Evolutionary conservation across 2,113 vertebrate genomes (phyloP).

Genomic region (Paramormyrops kingsleyae): DNA sequence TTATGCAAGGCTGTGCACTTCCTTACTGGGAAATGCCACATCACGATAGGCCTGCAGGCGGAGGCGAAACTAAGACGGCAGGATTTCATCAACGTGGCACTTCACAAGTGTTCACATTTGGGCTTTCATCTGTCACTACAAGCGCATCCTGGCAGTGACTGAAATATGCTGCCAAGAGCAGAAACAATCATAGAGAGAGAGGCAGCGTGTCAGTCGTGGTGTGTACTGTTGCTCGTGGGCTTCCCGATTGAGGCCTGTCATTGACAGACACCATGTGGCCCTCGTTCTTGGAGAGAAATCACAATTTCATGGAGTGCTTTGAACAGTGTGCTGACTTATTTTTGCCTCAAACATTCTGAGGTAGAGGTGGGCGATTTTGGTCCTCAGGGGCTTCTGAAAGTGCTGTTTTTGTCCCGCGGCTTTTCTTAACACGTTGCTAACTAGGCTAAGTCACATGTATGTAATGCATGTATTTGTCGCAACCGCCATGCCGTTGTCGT

Average conservation of each 20-base stretch:
- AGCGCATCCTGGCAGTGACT: background rate
- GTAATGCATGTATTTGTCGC: background rate
- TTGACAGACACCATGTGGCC: background rate
- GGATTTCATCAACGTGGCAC: background rate
- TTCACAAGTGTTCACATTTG: background rate
- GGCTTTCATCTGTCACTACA: background rate
- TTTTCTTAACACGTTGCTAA: background rate
- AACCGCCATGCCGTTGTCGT: background rate
- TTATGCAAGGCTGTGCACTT: background rate
- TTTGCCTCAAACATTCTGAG: background rate
- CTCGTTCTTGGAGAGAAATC: background rate
- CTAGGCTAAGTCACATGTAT: background rate
- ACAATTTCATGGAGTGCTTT: constrained; percentile 1
- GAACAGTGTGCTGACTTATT: background rate
- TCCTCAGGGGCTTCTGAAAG: background rate
- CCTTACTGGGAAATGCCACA: background rate
- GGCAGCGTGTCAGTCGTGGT: background rate
- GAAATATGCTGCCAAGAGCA: background rate
- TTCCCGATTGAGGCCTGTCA: background rate
- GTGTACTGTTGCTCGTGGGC: background rate
- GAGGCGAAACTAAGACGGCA: background rate
- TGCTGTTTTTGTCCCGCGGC: background rate
- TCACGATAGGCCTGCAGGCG: background rate
- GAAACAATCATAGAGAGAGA: background rate
- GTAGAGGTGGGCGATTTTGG: background rate